phyloP scores from a whole-genome alignment of 1,140 invertebrate genomes.

The Stenopsyche tienmushanensis region DNA sequence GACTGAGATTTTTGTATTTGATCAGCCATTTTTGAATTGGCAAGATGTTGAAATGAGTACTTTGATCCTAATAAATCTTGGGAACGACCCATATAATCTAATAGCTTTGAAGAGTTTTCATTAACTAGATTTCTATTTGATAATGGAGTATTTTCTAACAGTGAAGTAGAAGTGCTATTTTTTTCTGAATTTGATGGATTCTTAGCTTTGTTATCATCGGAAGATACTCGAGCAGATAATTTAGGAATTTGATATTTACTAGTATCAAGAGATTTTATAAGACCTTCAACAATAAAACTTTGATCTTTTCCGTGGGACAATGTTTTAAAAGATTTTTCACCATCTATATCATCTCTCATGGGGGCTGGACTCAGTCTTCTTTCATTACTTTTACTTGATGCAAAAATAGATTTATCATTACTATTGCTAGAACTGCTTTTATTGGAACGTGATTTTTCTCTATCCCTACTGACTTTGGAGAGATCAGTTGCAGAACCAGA shows the following conservation, averaged over 20 bases:
- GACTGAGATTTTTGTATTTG: conserved; percentile 33
- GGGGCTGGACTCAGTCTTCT: conserved; percentile 66
- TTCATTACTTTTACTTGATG: conserved; percentile 60
- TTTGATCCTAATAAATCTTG: conserved; percentile 34
- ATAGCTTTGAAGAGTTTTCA: conserved; percentile 26
- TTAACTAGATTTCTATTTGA: conserved; percentile 16
- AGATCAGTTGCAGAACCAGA: conserved; percentile 51
- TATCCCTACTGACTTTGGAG: conserved; percentile 52
- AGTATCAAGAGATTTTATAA: conserved; percentile 76
- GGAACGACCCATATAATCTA: conserved; percentile 34
- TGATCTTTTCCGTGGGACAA: conserved; percentile 59
- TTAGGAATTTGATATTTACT: conserved; percentile 84
- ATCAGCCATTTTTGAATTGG: conserved; percentile 35
- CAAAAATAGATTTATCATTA: conserved; percentile 65
- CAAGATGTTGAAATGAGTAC: conserved; percentile 37
- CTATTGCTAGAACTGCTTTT: conserved; percentile 49
- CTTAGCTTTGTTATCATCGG: conserved; percentile 44
- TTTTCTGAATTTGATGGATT: conserved; percentile 30
- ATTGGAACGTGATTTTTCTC: conserved; percentile 48
- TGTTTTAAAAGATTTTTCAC: conserved; percentile 57
- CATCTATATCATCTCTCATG: conserved; percentile 62
- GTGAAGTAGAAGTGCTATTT: conserved; percentile 16
- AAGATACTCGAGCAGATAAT: conserved; percentile 61
- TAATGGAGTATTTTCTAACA: conserved; percentile 16
- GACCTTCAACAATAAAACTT: conserved; percentile 66